Evolutionary conservation across 2,888 invertebrate species (phyloP), one percentile per base, ranked within the genome.

Genomic region (Lasioglossum figueresi): DNA sequence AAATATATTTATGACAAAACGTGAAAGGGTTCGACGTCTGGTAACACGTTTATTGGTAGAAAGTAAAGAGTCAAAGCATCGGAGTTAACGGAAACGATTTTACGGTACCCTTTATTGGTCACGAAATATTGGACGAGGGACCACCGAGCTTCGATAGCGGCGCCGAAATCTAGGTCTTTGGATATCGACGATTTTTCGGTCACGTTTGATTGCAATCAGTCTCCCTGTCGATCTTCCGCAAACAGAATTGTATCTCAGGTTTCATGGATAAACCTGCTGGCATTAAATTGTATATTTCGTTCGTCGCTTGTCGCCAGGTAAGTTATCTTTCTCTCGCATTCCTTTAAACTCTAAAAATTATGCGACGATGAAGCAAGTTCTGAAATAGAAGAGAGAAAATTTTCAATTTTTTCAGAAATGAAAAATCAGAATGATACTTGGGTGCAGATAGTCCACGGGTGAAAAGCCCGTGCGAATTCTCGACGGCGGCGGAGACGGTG

Each of bases 201-300:
- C 89, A 89, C 89, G 89, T 90, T 88, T 87, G 89, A 90, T 90
- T 90, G 90, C 90, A 90, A 89, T 90, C 90, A 89, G 87, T 71
- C 87, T 86, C 79, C 86, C 83, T 86, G 90, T 90, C 90, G 90
- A 90, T 90, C 90, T 90, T 90, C 34, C 19, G 90, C 90, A 90
- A 90, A 86, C 89, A 89, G 85, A 90, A 89, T 89, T 90, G 81
- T 82, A 84, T 82, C 82, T 87, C 84, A 86, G 80, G 83, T 80
- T 84, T 84, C 75, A 82, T 85, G 79, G 82, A 63, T 31, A 16
- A 63, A 5, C 27, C 31, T 16, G 31, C 4, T 6, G 27, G 16
- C 59, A 63, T 63, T 63, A 31, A 63, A 63, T 63, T 63, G 31
- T 63, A 27, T 31, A 27, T 59, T 59, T n/a, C 27, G 27, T 27